Conservation (phyloP, 2,797 vertebrate species). For the Esox masquinongy region DNA sequence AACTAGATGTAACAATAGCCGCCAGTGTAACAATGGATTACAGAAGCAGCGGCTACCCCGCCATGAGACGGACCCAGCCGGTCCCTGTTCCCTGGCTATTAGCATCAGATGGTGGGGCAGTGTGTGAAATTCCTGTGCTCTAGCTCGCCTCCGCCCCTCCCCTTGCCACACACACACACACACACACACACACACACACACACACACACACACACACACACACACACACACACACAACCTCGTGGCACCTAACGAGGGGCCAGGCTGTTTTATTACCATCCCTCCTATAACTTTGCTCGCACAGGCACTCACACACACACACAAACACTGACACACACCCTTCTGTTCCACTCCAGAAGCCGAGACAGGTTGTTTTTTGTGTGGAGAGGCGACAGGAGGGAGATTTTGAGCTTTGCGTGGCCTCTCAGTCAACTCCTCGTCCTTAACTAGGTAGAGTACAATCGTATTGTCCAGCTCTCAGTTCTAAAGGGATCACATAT, state of each 20-base stretch:
- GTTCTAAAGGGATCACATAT: neutral
- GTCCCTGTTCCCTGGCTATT: conserved; percentile 64
- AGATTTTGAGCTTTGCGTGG: conserved; percentile 55
- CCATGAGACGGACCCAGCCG: conserved; percentile 40
- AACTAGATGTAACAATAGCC: conserved; percentile 56
- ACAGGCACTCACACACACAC: conserved; percentile 12
- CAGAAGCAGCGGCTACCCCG: conserved; percentile 42
- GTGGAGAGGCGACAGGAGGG: conserved; percentile 35
- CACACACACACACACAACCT: conserved; percentile 19
- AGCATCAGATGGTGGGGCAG: conserved; percentile 63
- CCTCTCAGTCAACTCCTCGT: conserved; percentile 71
- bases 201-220: neutral
- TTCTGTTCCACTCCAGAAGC: conserved; percentile 17
- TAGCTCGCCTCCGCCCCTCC: conserved; percentile 20
- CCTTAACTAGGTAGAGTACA: conserved; percentile 74
- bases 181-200: conserved; percentile 22
- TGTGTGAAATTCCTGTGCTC: conserved; percentile 70
- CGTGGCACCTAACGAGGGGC: conserved; percentile 47
- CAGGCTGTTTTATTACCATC: conserved; percentile 47
- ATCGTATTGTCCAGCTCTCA: conserved; percentile 63
- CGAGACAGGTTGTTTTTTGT: conserved; percentile 46
- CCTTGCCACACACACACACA: conserved; percentile 25
- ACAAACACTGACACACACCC: conserved; percentile 6
- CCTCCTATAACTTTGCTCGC: conserved; percentile 11
- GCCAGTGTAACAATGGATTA: conserved; percentile 62